Evolutionary conservation across 2,888 invertebrate species (phyloP), one percentile per base, ranked within the genome.

Genomic region (Caenorhabditis angaria): DNA sequence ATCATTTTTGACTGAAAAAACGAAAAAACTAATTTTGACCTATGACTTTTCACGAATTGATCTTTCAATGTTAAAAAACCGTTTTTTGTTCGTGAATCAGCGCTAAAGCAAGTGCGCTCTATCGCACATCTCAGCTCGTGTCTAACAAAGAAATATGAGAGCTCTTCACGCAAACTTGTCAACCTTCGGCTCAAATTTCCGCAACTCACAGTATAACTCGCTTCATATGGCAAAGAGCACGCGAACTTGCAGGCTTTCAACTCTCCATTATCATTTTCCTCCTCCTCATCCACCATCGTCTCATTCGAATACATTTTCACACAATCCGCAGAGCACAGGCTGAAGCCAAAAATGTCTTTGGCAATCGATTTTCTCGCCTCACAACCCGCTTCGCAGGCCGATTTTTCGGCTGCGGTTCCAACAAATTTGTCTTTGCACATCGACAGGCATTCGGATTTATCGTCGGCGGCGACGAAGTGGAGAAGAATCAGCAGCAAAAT

Each of bases 211-310:
- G 62, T 35, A 27, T 54, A 48, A 28, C 61, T 3, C 29, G 35
- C 6, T 18, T 41, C 47, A 22, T 22, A 58, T 8, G 58, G 58
- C 29, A 77, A 57, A 12, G 65, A 59, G 53, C 77, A 77, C 25
- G 73, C 77, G 54, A 60, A 77, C 29, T 65, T 65, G 61, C 77
- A 77, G 4, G 68, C 67, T 18, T 61, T 47, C 32, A 27, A 53
- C 27, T 76, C 62, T 32, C 55, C 57, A 3, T 12, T 18, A 6
- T 41, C 41, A 14, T 41, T 18, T 18, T 41, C 41, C 41, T 12
- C 18, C 14, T 10, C 10, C 6, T 32, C 32, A 10, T n/a, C n/a
- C 20, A 18, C 32, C 6, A 18, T 10, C 12, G 53, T 56, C 22
- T 48, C 51, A 22, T 66, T 60, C 1, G 35, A 50, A 25, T 64